phyloP scores from a whole-genome alignment of 1,140 invertebrate genomes.

The Drosophila tropicalis region DNA sequence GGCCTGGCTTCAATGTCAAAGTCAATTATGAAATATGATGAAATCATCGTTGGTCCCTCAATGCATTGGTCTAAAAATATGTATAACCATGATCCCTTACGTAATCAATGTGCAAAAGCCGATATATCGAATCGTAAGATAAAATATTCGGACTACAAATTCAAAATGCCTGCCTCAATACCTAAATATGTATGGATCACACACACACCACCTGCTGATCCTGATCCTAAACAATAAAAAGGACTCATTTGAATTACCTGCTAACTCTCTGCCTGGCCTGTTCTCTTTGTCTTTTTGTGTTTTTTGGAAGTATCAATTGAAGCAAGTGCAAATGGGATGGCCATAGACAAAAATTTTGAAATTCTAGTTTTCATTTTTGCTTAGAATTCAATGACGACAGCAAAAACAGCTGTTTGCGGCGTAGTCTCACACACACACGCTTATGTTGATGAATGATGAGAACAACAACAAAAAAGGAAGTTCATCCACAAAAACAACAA shows the following conservation, averaged over 20 bases:
- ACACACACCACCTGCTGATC: constrained; percentile 5
- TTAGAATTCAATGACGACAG: constrained; percentile 46
- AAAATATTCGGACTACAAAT: background rate
- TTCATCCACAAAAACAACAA: constrained; percentile 8
- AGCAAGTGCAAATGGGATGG: constrained; percentile 42
- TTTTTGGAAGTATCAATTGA: background rate
- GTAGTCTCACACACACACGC: constrained; percentile 24
- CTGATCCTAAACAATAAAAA: background rate
- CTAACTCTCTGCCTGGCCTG: background rate
- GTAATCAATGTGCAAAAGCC: background rate
- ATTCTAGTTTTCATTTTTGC: constrained; percentile 18
- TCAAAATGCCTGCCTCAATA: background rate
- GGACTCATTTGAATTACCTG: background rate
- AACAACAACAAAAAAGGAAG: constrained; percentile 38
- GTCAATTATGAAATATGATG: constrained; percentile 1
- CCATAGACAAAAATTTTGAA: constrained; percentile 37
- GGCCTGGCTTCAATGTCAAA: background rate
- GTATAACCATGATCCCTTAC: background rate
- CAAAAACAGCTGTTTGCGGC: constrained; percentile 50
- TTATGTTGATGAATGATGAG: constrained; percentile 54
- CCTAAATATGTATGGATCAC: no score
- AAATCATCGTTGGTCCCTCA: constrained; percentile 1
- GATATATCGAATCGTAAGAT: no score
- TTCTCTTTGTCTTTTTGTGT: background rate
- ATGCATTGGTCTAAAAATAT: background rate